These are phyloP conservation scores for Hylia prasina DNA, from an alignment of 2,113 vertebrate genomes.

Conservation along the genomic window DNA sequence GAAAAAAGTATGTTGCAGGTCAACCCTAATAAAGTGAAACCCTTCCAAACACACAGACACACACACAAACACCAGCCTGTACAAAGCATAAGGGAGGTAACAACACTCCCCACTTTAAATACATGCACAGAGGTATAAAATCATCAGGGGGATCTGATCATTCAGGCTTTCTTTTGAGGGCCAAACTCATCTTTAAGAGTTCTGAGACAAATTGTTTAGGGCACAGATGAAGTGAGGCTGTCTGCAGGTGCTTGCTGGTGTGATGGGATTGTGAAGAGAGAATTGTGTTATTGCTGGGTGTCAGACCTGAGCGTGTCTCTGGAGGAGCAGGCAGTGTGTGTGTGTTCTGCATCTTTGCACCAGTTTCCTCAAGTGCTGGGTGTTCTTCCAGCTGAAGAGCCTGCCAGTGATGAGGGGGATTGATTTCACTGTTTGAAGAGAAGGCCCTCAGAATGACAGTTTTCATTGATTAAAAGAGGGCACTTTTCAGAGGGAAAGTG, in stretches of 20 bases:
- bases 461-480: constrained; percentile 22
- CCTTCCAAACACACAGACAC: background rate
- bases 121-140: background rate
- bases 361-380: background rate
- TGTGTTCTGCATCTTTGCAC: background rate
- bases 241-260: background rate
- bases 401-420: background rate
- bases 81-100: background rate
- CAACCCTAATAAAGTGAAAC: background rate
- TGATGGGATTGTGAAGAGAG: background rate
- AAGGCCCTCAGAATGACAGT: background rate
- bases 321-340: background rate
- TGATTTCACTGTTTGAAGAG: constrained; percentile 12
- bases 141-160: background rate
- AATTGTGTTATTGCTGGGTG: background rate
- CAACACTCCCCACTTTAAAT: background rate
- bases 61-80: rapidly evolving
- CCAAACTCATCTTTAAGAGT: background rate
- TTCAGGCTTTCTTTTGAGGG: background rate
- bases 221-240: background rate
- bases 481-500: background rate
- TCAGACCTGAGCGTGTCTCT: background rate
- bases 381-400: constrained; percentile 14
- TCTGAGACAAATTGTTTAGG: background rate
- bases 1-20: background rate